Evolutionary conservation across 1,140 invertebrate species (phyloP).

Genomic region (Drosophila repletoides): DNA sequence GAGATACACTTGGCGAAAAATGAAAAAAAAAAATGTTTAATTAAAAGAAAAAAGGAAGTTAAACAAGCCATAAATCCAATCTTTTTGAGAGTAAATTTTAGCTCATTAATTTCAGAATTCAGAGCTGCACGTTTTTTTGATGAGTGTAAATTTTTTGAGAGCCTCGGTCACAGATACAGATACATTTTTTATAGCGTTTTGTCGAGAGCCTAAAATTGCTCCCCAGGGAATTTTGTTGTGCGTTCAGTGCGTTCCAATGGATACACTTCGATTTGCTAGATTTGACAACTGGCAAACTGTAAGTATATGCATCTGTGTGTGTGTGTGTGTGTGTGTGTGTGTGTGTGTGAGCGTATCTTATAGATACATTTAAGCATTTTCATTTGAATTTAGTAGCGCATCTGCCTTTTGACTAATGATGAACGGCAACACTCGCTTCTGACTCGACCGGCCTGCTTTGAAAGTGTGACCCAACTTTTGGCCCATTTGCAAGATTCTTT

Average conservation of each 20-base stretch:
- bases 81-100: too few relatives aligned
- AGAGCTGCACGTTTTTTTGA: too few relatives aligned
- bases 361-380: constrained; percentile 28
- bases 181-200: constrained; percentile 51
- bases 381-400: constrained; percentile 66
- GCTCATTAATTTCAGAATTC: too few relatives aligned
- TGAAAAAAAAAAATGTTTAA: too few relatives aligned
- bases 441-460: not conserved
- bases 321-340: constrained; percentile 20
- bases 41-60: too few relatives aligned
- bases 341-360: constrained; percentile 13
- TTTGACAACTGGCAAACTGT: constrained; percentile 49
- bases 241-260: constrained; percentile 54
- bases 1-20: too few relatives aligned
- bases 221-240: constrained; percentile 48
- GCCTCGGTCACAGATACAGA: not conserved
- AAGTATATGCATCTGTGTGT: not conserved
- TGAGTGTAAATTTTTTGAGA: too few relatives aligned
- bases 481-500: constrained; percentile 60
- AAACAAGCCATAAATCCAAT: too few relatives aligned
- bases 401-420: constrained; percentile 59
- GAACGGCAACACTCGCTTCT: constrained; percentile 14
- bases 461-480: constrained; percentile 68
- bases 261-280: constrained; percentile 73
- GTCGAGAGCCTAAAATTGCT: constrained; percentile 56